Evolutionary conservation across 2,888 invertebrate species (phyloP).

Genomic region (Eilema caniola): DNA sequence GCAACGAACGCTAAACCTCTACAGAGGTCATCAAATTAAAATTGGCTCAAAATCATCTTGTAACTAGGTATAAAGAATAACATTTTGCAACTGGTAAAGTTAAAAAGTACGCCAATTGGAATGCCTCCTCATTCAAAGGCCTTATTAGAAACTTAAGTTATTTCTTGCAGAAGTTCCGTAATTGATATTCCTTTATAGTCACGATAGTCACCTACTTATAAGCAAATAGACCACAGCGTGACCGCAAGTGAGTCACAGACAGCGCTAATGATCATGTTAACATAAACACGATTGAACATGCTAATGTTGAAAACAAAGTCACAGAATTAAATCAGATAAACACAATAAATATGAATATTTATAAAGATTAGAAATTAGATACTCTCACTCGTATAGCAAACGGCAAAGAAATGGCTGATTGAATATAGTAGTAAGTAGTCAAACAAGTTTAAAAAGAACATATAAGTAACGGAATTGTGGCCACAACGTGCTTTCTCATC

Average conservation of each 20-base stretch:
- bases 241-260: slow-evolving; percentile 56
- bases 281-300: slow-evolving; percentile 47
- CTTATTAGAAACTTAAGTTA: slow-evolving; percentile 4
- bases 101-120: neutral
- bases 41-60: neutral
- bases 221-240: slow-evolving; percentile 50
- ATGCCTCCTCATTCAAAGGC: neutral
- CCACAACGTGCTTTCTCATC: slow-evolving; percentile 69
- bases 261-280: slow-evolving; percentile 43
- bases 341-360: slow-evolving; percentile 35
- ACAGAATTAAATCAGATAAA: slow-evolving; percentile 25
- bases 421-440: slow-evolving; percentile 59
- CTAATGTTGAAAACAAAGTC: slow-evolving; percentile 28
- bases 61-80: neutral
- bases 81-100: neutral
- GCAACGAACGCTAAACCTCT: no score
- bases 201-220: slow-evolving; percentile 34
- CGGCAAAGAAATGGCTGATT: slow-evolving; percentile 49
- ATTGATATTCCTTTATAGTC: slow-evolving; percentile 44
- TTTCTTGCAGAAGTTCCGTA: slow-evolving; percentile 34
- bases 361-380: slow-evolving; percentile 41
- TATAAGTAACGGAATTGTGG: slow-evolving; percentile 75
- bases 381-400: slow-evolving; percentile 33
- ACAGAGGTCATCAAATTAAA: neutral
- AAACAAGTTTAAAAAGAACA: slow-evolving; percentile 77